Evolutionary conservation across 2,113 vertebrate species (phyloP), one percentile per base, ranked within the genome.

Genomic region (Nesoenas mayeri): DNA sequence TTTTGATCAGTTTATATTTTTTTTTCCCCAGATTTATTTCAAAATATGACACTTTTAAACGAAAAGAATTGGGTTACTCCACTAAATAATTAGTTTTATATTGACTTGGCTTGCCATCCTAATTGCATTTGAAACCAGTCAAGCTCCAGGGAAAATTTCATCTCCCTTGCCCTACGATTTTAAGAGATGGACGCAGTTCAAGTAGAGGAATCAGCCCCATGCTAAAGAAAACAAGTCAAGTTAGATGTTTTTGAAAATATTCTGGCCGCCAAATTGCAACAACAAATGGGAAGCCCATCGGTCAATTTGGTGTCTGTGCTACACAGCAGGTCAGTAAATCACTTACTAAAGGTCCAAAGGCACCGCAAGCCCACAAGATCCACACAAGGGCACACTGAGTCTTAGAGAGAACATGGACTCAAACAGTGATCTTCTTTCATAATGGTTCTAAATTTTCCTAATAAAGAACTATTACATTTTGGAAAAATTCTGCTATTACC

Each of bases 21-120:
- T 4, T 40, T 60, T 28, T 62, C 44, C 36, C 19, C 34, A 71
- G 36, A 83, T 86, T 84, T 67, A 44, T 74, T 95, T 88, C 13
- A 78, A 67, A 91, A 85, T 3, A 51, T 83, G 13, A 79, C 48
- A 74, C 28, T 62, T 85, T 88, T n/a, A 88, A 86, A 89, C 16
- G 17, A 66, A 85, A 75, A 50, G 21, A 84, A 88, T 20, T 32
- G 13, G 8, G 21, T 75, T 61, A 87, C 77, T 91, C 20, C 40
- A 82, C 36, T 85, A 86, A 94, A 72, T 71, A 72, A 72, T 80
- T 82, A 74, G 13, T 75, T 94, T 95, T 70, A 57, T 51, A 86
- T 34, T 86, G 60, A 85, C 44, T 77, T 53, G 28, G 44, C 26
- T 73, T 73, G 85, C 24, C n/a, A 48, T 79, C 9, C 12, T 62